These are phyloP conservation scores for Prolemur simus DNA, from an alignment of 2,113 vertebrate genomes.

Conservation along the genomic window DNA sequence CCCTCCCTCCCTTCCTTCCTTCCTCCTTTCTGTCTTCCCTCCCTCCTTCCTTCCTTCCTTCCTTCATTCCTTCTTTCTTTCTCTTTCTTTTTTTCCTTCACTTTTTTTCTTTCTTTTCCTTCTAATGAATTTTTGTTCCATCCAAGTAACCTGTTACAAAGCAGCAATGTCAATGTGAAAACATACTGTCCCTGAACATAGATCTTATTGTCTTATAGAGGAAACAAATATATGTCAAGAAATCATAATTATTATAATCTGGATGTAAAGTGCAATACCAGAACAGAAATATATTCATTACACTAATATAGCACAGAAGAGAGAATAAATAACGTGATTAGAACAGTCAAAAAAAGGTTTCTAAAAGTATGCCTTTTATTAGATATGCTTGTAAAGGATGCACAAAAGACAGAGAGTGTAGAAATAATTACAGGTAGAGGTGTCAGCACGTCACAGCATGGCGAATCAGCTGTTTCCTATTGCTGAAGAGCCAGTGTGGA, in stretches of 20 bases:
- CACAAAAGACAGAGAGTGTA: background rate
- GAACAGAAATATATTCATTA: background rate
- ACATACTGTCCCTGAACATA: background rate
- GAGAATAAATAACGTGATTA: background rate
- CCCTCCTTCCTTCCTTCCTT: rapidly evolving
- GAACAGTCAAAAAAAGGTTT: background rate
- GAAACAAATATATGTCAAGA: background rate
- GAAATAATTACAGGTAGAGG: background rate
- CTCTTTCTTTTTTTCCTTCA: too few species aligned
- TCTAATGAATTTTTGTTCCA: background rate
- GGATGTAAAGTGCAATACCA: background rate
- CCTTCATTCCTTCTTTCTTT: background rate
- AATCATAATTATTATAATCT: background rate
- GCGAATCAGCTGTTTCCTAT: rapidly evolving
- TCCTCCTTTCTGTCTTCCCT: background rate
- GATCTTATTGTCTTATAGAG: background rate
- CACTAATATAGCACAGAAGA: background rate
- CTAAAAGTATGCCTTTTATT: background rate
- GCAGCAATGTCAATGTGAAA: background rate
- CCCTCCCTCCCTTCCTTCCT: too few species aligned
- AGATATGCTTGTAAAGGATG: background rate
- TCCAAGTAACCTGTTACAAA: background rate
- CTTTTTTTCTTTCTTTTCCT: background rate
- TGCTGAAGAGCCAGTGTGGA: background rate
- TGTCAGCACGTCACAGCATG: rapidly evolving